Percentiles rank a stretch among this genome's conserved stretches.
phyloP scores from a whole-genome alignment of 2,888 invertebrate species.

The Drosophila lacicola region DNA sequence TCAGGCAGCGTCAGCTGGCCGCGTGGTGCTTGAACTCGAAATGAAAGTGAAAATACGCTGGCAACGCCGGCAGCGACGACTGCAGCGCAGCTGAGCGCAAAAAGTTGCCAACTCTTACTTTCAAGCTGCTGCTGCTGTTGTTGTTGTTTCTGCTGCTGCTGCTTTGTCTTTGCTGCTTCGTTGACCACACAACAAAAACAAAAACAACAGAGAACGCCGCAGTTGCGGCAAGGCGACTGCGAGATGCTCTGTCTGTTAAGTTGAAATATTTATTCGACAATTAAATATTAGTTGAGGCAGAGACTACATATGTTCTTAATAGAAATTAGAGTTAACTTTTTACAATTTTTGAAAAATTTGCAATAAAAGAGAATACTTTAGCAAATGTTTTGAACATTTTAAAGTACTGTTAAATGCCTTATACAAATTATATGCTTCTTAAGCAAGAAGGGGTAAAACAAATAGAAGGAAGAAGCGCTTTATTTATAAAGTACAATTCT shows the following conservation, averaged over 20 bases:
- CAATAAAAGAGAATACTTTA: no score
- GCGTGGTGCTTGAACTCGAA: conserved; percentile 81
- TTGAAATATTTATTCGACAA: background rate
- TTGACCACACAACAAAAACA: conserved; percentile 45
- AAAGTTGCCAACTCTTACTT: conserved; percentile 76
- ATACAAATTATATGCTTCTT: no score
- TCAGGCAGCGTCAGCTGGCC: conserved; percentile 34
- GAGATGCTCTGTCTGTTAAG: conserved; percentile 26
- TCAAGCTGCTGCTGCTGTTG: conserved; percentile 44
- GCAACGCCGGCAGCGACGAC: conserved; percentile 28
- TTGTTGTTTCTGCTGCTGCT: conserved; percentile 31
- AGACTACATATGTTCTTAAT: no score
- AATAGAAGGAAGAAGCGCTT: no score
- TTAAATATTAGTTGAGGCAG: no score
- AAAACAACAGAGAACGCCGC: conserved; percentile 32
- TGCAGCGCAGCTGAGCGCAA: conserved; percentile 62
- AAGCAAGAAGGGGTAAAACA: no score
- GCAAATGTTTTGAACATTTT: no score
- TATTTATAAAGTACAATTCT: no score
- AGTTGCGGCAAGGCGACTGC: conserved; percentile 10
- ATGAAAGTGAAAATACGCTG: conserved; percentile 81
- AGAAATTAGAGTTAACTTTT: no score
- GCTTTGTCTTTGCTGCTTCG: conserved; percentile 43
- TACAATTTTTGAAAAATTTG: no score
- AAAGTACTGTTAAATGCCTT: no score